Conservation (phyloP, 1,140 invertebrate species). For the Mercenaria mercenaria region DNA sequence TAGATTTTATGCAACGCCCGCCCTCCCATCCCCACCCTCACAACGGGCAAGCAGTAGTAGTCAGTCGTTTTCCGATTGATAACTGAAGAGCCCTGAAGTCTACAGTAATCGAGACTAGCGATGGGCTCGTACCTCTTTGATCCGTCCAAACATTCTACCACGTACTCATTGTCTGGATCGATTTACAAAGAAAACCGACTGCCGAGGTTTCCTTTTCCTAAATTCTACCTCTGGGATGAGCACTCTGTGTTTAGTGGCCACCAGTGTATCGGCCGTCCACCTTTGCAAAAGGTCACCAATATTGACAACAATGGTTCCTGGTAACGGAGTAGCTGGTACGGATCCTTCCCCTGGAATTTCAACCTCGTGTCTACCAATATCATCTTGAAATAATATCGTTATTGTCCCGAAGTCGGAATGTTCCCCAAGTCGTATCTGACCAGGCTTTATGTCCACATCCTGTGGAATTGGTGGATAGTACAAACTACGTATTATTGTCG, state of each 20-base stretch:
- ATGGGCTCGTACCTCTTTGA: conserved; percentile 77
- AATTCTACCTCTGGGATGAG: conserved; percentile 89
- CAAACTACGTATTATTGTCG: conserved; percentile 32
- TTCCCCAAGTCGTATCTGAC: conserved; percentile 89
- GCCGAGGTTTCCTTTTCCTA: conserved; percentile 88
- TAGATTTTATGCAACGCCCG: too few relatives aligned
- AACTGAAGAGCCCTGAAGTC: too few relatives aligned
- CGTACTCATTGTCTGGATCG: conserved; percentile 89
- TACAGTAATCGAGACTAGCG: conserved; percentile 73
- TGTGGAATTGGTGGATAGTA: conserved; percentile 31
- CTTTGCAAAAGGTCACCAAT: conserved; percentile 67
- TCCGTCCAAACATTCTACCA: conserved; percentile 88
- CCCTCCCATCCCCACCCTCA: too few relatives aligned
- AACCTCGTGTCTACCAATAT: conserved; percentile 85
- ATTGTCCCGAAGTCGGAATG: conserved; percentile 92
- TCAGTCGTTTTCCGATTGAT: too few relatives aligned
- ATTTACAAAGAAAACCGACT: conserved; percentile 92
- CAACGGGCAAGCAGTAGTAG: too few relatives aligned
- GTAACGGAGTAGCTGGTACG: conserved; percentile 60
- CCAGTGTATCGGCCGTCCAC: conserved; percentile 68
- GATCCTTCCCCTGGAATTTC: conserved; percentile 22
- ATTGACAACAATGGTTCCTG: conserved; percentile 61
- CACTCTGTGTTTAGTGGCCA: conserved; percentile 89
- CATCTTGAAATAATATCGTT: conserved; percentile 90
- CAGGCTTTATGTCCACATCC: conserved; percentile 72